Conservation (phyloP, 2,113 vertebrate species). For the Cyanocitta stelleri region DNA sequence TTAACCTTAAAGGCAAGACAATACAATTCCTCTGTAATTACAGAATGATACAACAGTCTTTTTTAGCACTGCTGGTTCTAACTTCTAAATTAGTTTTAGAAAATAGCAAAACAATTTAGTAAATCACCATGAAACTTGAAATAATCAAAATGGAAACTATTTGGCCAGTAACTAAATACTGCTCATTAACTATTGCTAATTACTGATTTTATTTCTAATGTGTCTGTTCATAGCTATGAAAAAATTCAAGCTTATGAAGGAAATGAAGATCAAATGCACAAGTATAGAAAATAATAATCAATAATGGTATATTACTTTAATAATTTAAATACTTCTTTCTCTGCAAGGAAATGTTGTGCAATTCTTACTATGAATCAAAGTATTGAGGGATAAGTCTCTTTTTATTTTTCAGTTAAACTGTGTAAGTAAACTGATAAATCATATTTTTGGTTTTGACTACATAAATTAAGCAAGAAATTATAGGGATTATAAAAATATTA, state of each 20-base stretch:
- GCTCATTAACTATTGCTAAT: not conserved
- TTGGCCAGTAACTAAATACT: not conserved
- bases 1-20: not conserved
- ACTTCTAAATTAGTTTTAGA: not conserved
- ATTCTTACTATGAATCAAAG: not conserved
- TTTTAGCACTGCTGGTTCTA: not conserved
- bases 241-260: not conserved
- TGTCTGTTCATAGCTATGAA: not conserved
- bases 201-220: not conserved
- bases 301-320: not conserved
- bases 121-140: not conserved
- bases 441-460: not conserved
- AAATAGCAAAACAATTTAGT: not conserved
- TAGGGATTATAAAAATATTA: not conserved
- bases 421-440: not conserved
- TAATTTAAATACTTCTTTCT: not conserved
- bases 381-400: accelerated
- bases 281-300: not conserved
- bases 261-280: not conserved
- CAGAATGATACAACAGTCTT: not conserved
- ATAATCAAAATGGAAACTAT: not conserved
- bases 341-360: not conserved
- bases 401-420: not conserved
- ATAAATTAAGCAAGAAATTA: not conserved
- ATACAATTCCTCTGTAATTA: not conserved